Base-by-base conservation (phyloP, 2,113 vertebrate species). In the Leptosomus discolor region DNA sequence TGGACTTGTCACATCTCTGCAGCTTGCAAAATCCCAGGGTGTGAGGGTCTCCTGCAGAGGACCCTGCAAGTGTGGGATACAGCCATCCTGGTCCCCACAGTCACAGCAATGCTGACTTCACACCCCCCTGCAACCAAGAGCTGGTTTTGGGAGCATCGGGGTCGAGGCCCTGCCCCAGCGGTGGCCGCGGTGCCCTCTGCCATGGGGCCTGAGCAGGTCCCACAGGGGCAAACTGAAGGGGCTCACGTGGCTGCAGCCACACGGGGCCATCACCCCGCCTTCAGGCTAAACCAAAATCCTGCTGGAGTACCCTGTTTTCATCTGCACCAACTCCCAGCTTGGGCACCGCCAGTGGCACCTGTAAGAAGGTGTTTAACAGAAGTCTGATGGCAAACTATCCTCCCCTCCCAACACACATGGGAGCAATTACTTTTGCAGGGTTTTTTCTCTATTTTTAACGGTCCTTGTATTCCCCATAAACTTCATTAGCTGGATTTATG, bases 401-500 rank as follows among this genome's bases (percentile, higher is more conserved):
- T 82, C 58, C 36, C 23, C 24, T 74, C 29, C 27, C 69, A 41
- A 26, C n/a, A 70, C 24, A 6, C 36, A 13, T 1, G 17, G 57
- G 20, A 89, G 54, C 2, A 2, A 73, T 83, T 37, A 50, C 20
- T 61, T 94, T 21, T 48, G 51, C n/a, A 84, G 71, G 34, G 12
- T 76, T 91, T n/a, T 8, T 32, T 16, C 74, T 29, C 70, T 63
- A 20, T 60, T 93, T 94, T 89, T 41, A 77, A 54, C 46, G 92
- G 95, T 48, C 88, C 53, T 88, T 91, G 64, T 60, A 74, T 30
- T 81, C 73, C 70, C 83, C 78, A 65, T 69, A 96, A 94, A 97
- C 94, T 92, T 97, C 77, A 93, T 93, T 94, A 96, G 84, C 48
- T 85, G 93, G 74, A 95, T 98, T 96, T 96, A 96, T 96, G 77